These are phyloP conservation scores for Campoplex nolae DNA, from an alignment of 2,888 invertebrate genomes.

Conservation along the genomic window DNA sequence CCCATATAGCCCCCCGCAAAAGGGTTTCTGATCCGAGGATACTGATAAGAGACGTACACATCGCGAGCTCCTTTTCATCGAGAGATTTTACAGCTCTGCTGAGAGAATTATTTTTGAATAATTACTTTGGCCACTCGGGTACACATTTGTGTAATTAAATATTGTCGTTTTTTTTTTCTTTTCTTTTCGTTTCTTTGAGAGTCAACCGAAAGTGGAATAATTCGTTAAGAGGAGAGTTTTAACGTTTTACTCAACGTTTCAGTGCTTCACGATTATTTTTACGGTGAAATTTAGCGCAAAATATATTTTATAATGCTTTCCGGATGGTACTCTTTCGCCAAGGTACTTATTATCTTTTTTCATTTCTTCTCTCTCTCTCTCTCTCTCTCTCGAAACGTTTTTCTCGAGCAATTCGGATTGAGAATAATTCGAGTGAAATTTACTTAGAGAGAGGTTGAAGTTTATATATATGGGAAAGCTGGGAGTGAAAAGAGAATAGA, in stretches of 20 bases:
- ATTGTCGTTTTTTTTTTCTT: not conserved
- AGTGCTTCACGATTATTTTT: not conserved
- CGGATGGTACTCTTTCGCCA: not conserved
- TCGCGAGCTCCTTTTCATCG: constrained; percentile 52
- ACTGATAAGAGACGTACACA: constrained; percentile 30
- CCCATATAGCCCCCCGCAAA: not conserved
- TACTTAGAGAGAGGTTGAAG: constrained; percentile 32
- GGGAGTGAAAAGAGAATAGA: constrained; percentile 33
- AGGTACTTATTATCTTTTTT: constrained; percentile 1
- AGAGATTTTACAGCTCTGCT: constrained; percentile 1
- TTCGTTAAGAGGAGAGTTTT: not conserved
- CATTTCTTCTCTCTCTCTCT: not conserved
- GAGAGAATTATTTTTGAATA: not conserved
- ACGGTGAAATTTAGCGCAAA: not conserved
- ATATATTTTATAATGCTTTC: constrained; percentile 8
- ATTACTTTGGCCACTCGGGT: not conserved
- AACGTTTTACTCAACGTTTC: not conserved
- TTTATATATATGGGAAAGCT: not conserved
- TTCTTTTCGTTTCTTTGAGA: not conserved
- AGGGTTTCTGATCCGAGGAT: constrained; percentile 41
- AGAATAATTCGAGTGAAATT: constrained; percentile 41
- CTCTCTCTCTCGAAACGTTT: constrained; percentile 2
- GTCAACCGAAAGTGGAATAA: not conserved
- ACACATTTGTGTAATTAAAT: not conserved
- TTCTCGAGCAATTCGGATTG: not conserved